Evolutionary conservation across 2,797 vertebrate species (phyloP), one percentile per base, ranked within the genome.

Genomic region (Alectoris magna): DNA sequence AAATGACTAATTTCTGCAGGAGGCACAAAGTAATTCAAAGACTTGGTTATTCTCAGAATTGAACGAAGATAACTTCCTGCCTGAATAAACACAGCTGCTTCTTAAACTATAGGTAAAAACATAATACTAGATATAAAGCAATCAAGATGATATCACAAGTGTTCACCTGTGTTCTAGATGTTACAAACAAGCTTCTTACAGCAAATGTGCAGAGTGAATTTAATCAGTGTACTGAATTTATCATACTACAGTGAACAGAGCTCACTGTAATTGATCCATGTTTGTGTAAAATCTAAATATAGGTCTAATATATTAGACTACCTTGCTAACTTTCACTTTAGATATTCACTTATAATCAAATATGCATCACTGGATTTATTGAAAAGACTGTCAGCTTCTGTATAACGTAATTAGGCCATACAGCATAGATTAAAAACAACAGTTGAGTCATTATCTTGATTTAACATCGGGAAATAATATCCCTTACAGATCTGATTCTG

Each of bases 291-390:
- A 82, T 48, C 56, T 71, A 90, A 84, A 77, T 26, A 74, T 3
- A 71, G 8, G 15, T 74, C 77, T 88, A 93, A 88, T 80, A 82
- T 90, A 80, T 79, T 88, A 79, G 60, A 82, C 48, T 41, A 58
- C 9, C 36, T 84, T 83, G 16, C 10, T 88, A 88, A 76, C 94
- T 93, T 87, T 91, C 26, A 62, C 13, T 94, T 87, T 34, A 64
- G n/a, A 48, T 64, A 19, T 17, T 79, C 36, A 79, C 87, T 94
- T 87, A 73, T 70, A 91, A 91, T 53, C 56, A 87, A 79, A 69
- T 0, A 2, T 19, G 27, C 31, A 62, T 23, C 9, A 5, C 11
- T 14, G 60, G 24, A 7, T 21, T 29, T 27, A 44, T 71, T 82
- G 78, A 78, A 88, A 84, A 64, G 27, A 16, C 11, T 84, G n/a